phyloP scores from a whole-genome alignment of 1,140 invertebrate genomes.

The Trachelipus rathkii region DNA sequence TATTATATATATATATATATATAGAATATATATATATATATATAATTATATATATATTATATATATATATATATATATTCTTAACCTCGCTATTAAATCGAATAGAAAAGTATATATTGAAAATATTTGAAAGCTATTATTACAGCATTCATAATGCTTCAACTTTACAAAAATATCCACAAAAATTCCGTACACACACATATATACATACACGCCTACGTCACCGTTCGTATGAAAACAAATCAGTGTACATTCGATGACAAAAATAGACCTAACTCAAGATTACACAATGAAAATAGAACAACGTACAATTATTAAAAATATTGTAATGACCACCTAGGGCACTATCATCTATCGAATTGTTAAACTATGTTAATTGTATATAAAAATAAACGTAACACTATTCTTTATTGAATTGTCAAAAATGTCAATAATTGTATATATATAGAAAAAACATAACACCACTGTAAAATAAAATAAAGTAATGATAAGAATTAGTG shows the following conservation, averaged over 20 bases:
- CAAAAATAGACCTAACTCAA: background rate
- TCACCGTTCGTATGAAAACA: background rate
- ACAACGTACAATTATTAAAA: background rate
- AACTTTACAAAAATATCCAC: background rate
- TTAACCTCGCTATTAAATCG: background rate
- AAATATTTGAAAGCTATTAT: background rate
- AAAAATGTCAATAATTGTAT: too few relatives aligned
- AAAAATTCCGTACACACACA: too few relatives aligned
- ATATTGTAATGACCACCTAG: too few relatives aligned
- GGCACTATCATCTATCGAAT: too few relatives aligned
- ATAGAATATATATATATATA: slow-evolving; percentile 8
- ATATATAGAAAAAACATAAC: too few relatives aligned
- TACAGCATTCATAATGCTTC: background rate
- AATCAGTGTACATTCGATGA: background rate
- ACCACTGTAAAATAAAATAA: too few relatives aligned
- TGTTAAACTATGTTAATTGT: too few relatives aligned
- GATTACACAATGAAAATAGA: background rate
- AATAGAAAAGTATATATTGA: background rate
- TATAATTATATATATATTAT: background rate
- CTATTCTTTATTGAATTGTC: too few relatives aligned
- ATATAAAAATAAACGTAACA: too few relatives aligned
- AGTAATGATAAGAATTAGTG: too few relatives aligned
- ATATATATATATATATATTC: too few relatives aligned
- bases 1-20: background rate
- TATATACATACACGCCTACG: background rate